These are phyloP conservation scores for Varecia variegata DNA, from an alignment of 2,797 vertebrate species.

Conservation along the genomic window DNA sequence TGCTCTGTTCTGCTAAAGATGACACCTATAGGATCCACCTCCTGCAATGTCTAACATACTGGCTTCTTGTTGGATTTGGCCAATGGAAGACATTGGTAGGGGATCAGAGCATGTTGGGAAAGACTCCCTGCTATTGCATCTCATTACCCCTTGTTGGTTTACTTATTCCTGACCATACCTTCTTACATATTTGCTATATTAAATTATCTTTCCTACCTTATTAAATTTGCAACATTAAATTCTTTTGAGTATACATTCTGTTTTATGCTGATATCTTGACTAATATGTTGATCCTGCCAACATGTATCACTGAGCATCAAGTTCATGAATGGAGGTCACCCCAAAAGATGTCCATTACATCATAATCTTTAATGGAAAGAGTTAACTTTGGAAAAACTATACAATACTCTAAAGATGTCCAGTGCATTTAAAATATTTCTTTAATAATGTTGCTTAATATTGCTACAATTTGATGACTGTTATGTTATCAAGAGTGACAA, in stretches of 20 bases:
- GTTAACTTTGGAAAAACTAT: background rate
- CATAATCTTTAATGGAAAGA: background rate
- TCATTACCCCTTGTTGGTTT: background rate
- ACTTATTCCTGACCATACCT: background rate
- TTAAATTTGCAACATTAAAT: background rate
- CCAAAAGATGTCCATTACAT: background rate
- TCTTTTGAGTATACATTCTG: background rate
- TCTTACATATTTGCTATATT: background rate
- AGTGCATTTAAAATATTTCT: background rate
- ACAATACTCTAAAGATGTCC: background rate
- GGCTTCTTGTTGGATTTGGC: background rate
- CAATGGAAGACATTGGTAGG: background rate
- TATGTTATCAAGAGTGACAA: background rate
- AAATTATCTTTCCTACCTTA: background rate
- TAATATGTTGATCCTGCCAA: background rate
- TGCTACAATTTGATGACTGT: background rate
- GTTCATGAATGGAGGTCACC: background rate
- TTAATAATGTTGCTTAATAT: background rate
- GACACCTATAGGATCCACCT: background rate
- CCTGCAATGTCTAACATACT: background rate
- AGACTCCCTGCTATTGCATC: fast-evolving
- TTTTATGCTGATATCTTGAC: background rate
- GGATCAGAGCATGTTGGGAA: background rate
- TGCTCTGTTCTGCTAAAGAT: background rate
- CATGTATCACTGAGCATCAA: background rate